These are phyloP conservation scores for Erebia palarica DNA, from an alignment of 2,888 invertebrate species.

Conservation along the genomic window DNA sequence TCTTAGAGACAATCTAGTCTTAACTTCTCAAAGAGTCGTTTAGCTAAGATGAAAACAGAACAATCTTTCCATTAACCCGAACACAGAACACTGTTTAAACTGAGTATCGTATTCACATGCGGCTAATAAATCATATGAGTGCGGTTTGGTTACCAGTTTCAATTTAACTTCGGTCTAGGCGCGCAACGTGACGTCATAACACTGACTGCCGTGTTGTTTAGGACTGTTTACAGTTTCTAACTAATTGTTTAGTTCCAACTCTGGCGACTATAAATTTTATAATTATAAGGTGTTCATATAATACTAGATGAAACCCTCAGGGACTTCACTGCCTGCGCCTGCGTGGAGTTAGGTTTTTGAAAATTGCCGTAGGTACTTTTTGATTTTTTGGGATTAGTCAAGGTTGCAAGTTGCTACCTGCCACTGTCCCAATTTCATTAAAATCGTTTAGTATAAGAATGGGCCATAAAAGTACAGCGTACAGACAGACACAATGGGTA, in stretches of 20 bases:
- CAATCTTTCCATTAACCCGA: constrained; percentile 41
- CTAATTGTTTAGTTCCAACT: constrained; percentile 29
- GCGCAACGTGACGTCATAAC: constrained; percentile 53
- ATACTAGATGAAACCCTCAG: too few relatives aligned
- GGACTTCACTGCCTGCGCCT: too few relatives aligned
- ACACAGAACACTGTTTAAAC: constrained; percentile 51
- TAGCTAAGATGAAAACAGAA: constrained; percentile 23
- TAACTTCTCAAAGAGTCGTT: background rate
- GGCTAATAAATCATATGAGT: constrained; percentile 72
- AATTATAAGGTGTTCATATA: background rate
- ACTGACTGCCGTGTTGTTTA: constrained; percentile 33
- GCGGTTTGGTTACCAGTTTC: constrained; percentile 76
- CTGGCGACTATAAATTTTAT: constrained; percentile 4
- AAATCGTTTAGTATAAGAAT: too few relatives aligned
- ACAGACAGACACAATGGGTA: too few relatives aligned
- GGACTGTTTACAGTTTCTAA: constrained; percentile 32
- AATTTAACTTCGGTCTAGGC: constrained; percentile 71
- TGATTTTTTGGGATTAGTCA: background rate
- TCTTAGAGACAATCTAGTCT: background rate
- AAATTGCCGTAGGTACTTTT: background rate
- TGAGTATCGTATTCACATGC: constrained; percentile 61
- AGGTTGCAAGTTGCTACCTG: too few relatives aligned
- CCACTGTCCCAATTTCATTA: too few relatives aligned
- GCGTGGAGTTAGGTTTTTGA: background rate
- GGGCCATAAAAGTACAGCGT: too few relatives aligned